Conservation (phyloP, 1,140 invertebrate species). For the Brevipalpus yothersi region DNA sequence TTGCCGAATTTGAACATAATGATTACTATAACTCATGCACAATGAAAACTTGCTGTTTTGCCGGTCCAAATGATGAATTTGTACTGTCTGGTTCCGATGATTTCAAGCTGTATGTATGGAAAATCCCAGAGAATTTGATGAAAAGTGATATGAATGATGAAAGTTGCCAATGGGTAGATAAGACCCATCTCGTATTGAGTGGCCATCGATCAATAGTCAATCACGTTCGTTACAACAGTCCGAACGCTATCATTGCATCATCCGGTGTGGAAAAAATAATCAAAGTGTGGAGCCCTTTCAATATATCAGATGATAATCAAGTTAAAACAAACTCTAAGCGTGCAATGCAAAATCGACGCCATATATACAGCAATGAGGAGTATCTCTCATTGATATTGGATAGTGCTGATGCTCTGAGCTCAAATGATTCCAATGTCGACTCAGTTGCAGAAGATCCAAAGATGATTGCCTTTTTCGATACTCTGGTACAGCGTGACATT, state of each 20-base stretch:
- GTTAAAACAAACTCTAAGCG: slow-evolving; percentile 12
- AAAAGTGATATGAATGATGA: not conserved
- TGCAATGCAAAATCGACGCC: slow-evolving; percentile 26
- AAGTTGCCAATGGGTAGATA: slow-evolving; percentile 25
- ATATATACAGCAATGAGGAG: slow-evolving; percentile 59
- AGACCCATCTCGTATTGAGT: slow-evolving; percentile 51
- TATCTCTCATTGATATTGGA: slow-evolving; percentile 55
- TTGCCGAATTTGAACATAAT: slow-evolving; percentile 64
- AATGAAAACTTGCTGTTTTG: slow-evolving; percentile 87
- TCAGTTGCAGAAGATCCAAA: slow-evolving; percentile 66
- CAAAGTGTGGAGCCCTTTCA: slow-evolving; percentile 60
- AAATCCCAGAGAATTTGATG: slow-evolving; percentile 34
- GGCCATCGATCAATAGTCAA: slow-evolving; percentile 88
- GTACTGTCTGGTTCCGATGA: slow-evolving; percentile 78
- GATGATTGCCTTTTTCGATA: slow-evolving; percentile 93
- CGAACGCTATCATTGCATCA: slow-evolving; percentile 60
- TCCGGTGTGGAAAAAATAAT: slow-evolving; percentile 88
- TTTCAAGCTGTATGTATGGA: slow-evolving; percentile 85
- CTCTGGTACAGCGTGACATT: slow-evolving; percentile 62
- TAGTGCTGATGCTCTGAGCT: slow-evolving; percentile 31
- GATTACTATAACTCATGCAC: slow-evolving; percentile 89
- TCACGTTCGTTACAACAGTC: slow-evolving; percentile 68
- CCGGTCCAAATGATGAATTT: slow-evolving; percentile 64
- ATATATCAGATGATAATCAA: slow-evolving; percentile 28
- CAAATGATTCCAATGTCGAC: slow-evolving; percentile 37